Conservation (phyloP, 1,140 invertebrate genomes). For the Alviniconcha marisindica region DNA sequence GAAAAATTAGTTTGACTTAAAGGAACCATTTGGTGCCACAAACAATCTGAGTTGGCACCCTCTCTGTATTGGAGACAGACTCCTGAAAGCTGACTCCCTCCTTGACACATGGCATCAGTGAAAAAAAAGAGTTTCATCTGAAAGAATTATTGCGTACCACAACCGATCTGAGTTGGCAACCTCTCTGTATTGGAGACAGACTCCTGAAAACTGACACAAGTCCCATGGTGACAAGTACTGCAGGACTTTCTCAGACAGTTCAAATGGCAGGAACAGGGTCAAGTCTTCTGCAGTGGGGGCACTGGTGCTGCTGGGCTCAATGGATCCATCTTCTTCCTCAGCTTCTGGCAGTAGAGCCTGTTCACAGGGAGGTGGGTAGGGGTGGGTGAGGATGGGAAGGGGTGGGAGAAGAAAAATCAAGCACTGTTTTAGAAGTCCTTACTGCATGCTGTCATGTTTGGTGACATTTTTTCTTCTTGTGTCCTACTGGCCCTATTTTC, state of each 20-base stretch:
- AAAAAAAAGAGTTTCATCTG: too few species aligned
- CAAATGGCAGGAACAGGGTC: slow-evolving; percentile 51
- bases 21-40: slow-evolving; percentile 53
- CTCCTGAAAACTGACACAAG: slow-evolving; percentile 48
- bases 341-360: too few species aligned
- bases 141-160: slow-evolving; percentile 52
- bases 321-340: too few species aligned
- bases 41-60: slow-evolving; percentile 51
- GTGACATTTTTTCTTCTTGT: too few species aligned
- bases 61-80: slow-evolving; percentile 59
- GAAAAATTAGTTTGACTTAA: too few species aligned
- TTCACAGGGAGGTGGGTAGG: neutral
- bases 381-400: too few species aligned
- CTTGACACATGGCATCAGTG: too few species aligned
- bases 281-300: slow-evolving; percentile 40
- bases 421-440: too few species aligned
- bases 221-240: slow-evolving; percentile 51
- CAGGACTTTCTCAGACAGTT: slow-evolving; percentile 60
- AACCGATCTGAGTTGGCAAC: slow-evolving; percentile 54
- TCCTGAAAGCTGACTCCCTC: too few species aligned
- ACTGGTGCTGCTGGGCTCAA: neutral
- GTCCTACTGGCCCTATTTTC: too few species aligned
- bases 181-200: slow-evolving; percentile 58
- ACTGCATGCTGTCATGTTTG: too few species aligned
- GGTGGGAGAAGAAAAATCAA: too few species aligned